Percentiles rank a stretch among this genome's conserved stretches.
Conservation (phyloP, 2,888 invertebrate species). For the Fragum sueziense region DNA sequence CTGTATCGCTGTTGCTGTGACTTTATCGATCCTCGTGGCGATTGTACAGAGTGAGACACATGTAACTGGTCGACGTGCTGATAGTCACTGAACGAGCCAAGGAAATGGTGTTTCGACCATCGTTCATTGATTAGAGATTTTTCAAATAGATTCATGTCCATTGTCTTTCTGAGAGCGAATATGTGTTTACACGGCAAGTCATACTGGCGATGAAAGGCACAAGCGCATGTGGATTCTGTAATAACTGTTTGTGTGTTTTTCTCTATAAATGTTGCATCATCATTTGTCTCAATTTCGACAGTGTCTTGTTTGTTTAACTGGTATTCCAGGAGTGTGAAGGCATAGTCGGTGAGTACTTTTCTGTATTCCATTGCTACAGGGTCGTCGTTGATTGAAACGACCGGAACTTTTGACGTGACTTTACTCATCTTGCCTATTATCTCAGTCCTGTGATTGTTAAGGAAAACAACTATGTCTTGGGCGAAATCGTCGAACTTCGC, state of each 20-base stretch:
- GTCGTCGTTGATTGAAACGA: neutral
- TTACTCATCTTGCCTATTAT: slow-evolving; percentile 23
- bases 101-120: slow-evolving; percentile 4
- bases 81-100: neutral
- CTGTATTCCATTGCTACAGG: neutral
- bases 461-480: slow-evolving; percentile 9
- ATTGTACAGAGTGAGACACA: too few species aligned
- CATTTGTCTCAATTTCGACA: neutral
- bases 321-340: neutral
- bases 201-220: slow-evolving; percentile 8
- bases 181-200: slow-evolving; percentile 15
- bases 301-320: neutral
- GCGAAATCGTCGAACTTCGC: slow-evolving; percentile 25
- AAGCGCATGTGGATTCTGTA: neutral
- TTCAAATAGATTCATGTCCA: neutral
- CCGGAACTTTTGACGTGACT: slow-evolving; percentile 13
- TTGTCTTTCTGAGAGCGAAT: neutral
- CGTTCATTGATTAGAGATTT: neutral
- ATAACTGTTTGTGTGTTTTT: too few species aligned
- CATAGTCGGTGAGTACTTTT: neutral
- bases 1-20: slow-evolving; percentile 21
- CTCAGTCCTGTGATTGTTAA: slow-evolving; percentile 20
- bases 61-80: neutral
- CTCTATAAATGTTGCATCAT: too few species aligned
- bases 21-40: neutral